phyloP scores from a whole-genome alignment of 2,888 invertebrate genomes.

The Ormyrus nitidulus region DNA sequence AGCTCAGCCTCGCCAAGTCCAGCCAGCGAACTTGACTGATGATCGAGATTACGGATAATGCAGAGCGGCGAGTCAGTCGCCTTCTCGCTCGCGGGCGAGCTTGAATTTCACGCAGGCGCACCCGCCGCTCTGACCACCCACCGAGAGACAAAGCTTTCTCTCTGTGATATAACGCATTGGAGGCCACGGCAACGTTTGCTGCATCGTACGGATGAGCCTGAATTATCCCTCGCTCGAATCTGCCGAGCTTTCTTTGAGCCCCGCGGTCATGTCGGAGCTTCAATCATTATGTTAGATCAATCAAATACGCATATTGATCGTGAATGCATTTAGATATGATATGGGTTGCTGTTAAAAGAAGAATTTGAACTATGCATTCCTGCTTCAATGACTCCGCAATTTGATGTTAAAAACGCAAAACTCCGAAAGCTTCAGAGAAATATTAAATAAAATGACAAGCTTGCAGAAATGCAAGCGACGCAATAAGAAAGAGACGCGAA shows the following conservation, averaged over 20 bases:
- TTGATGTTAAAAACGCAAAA: too few relatives aligned
- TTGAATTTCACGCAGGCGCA: neutral
- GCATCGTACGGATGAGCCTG: constrained; percentile 5
- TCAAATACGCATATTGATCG: neutral
- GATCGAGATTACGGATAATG: constrained; percentile 51
- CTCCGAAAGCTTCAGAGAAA: too few relatives aligned
- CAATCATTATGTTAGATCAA: too few relatives aligned
- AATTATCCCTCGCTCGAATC: constrained; percentile 50
- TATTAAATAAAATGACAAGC: neutral
- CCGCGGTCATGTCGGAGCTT: too few relatives aligned
- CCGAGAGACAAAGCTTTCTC: constrained; percentile 11
- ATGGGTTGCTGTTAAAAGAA: too few relatives aligned
- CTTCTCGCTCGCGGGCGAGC: constrained; percentile 16
- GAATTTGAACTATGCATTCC: too few relatives aligned
- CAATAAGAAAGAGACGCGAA: neutral
- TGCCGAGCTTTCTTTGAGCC: constrained; percentile 9
- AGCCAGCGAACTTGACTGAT: constrained; percentile 36
- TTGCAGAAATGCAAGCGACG: neutral
- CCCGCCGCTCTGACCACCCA: neutral
- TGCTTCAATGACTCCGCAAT: too few relatives aligned
- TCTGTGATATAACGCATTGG: constrained; percentile 30
- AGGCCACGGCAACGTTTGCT: constrained; percentile 12
- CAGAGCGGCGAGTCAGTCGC: constrained; percentile 14
- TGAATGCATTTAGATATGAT: neutral
- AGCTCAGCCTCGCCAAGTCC: constrained; percentile 23